Base-by-base conservation (phyloP, 2,888 invertebrate species). In the Eupithecia dodoneata region DNA sequence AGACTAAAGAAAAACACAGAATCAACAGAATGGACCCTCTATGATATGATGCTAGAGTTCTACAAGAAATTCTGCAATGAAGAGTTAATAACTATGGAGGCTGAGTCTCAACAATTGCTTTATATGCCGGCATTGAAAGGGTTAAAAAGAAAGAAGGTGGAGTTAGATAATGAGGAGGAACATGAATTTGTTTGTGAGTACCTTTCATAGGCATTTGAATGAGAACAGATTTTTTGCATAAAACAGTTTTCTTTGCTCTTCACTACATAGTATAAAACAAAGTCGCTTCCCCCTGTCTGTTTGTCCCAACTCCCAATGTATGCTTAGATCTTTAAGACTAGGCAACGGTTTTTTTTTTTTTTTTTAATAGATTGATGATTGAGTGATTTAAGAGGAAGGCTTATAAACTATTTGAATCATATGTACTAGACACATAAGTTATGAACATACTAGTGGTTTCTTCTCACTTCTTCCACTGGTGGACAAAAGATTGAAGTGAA, bases 21-120 rank as follows among this genome's bases (percentile, higher is more conserved):
- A 4, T 77, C 83, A 3, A 85, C 87, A 4, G 88, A 91, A 44
- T 95, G 95, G 95, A 86, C 91, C 0, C 80, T 93, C 0, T 95
- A 93, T 78, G 88, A 89, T 0, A 76, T 86, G 0, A 88, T 94
- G 92, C 79, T 91, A 41, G 84, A 81, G 44, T 93, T 93, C 84
- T 91, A 89, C 79, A 83, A 88, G 73, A 89, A 85, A 55, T 85
- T 85, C 73, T 93, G 94, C 18, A 88, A 90, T 0, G 89, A 91
- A 1, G 86, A 89, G 66, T 76, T 94, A 13, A 75, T 81, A 4
- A 85, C 87, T 1, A 79, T 94, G 59, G 91, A 91, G 71, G 87
- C 85, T 0, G 90, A 90, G 41, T 83, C 88, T 2, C 59, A 73
- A 0, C 84, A 88, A 0, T 82, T 81, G 67, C 82, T 83, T 6